Evolutionary conservation across 2,888 invertebrate genomes (phyloP), one percentile per base, ranked within the genome.

Genomic region (Drosophila lacicola): DNA sequence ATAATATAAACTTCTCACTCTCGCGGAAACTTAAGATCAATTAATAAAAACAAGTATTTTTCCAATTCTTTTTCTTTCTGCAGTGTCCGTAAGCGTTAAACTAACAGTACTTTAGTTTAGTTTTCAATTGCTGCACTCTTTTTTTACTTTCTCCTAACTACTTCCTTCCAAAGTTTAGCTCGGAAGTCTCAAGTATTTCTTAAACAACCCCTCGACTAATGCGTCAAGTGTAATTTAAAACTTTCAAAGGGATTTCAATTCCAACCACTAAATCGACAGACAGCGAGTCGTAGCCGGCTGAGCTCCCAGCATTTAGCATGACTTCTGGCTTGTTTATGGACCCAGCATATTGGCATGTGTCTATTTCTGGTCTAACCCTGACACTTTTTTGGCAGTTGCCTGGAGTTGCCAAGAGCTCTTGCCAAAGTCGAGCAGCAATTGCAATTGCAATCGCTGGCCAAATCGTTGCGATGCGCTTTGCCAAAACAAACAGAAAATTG

Each of bases 351-450:
- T 81, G 84, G 82, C 85, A 82, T 87, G 85, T 79, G 82, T 83
- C 82, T 84, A 71, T 81, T 79, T 79, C 55, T 77, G 79, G 72
- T 72, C 74, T 79, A 87, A 70, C 87, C 82, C 87, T 84, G 83
- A 82, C 83, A 83, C 57, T 87, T 84, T 86, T 83, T 84, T 87
- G 83, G 82, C 82, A 82, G 33, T 25, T 42, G 55, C 62, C 60
- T 50, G 66, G 69, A 29, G 29, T 29, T 29, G 29, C 58, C 75
- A 58, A 69, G 56, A 68, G 67, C 75, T 53, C 42, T 65, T 62
- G 74, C 70, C 87, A 82, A 76, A 75, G 67, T 78, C 81, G 70
- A 70, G 73, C 83, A 41, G 68, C 73, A 82, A 74, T 55, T 36
- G 29, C 41, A 60, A 17, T 47, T 33, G 72, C 61, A 82, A 77